phyloP scores from a whole-genome alignment of 2,113 vertebrate species.

The Hyperoodon ampullatus region DNA sequence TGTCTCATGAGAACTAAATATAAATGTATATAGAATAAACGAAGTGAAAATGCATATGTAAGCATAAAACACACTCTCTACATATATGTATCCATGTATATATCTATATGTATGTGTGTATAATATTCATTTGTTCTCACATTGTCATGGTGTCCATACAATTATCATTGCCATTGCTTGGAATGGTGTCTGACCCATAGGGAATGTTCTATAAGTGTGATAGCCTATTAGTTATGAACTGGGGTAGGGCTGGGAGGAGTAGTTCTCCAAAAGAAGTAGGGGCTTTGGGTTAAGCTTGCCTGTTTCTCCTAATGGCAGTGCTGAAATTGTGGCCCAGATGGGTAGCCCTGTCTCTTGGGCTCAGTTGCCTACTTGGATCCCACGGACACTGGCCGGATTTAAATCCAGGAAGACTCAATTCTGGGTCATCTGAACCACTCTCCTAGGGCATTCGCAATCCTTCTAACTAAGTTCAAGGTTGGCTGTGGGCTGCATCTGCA shows the following conservation, averaged over 20 bases:
- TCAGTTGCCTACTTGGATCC: not conserved
- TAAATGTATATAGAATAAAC: not conserved
- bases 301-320: not conserved
- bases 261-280: not conserved
- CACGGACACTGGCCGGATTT: not conserved
- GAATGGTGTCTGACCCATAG: not conserved
- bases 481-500: not conserved
- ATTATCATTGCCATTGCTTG: not conserved
- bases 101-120: not conserved
- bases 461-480: not conserved
- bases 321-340: not conserved
- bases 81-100: not conserved
- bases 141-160: not conserved
- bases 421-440: not conserved
- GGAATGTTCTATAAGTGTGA: not conserved
- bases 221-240: not conserved
- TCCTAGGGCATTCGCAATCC: not conserved
- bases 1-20: not conserved
- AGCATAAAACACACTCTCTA: not conserved
- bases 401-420: not conserved
- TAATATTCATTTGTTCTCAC: not conserved
- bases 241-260: not conserved
- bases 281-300: not conserved
- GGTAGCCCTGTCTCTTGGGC: not conserved
- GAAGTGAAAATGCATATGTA: not conserved